Conservation (phyloP, 2,113 vertebrate species). For the Gobiocypris rarus region DNA sequence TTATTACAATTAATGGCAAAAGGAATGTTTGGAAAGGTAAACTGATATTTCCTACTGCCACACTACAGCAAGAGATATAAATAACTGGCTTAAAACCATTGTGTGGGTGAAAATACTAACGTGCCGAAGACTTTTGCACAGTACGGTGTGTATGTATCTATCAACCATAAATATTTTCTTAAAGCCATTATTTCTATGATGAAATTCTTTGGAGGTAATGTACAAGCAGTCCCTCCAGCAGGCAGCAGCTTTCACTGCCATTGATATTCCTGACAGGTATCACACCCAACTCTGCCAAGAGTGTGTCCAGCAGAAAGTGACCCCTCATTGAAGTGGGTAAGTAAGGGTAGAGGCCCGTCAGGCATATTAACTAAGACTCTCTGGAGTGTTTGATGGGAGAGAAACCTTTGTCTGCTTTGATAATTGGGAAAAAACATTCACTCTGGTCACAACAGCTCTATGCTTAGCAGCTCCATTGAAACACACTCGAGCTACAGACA, state of each 20-base stretch:
- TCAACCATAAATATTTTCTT: too few species aligned
- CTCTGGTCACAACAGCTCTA: slow-evolving; percentile 38
- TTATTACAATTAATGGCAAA: too few species aligned
- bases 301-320: slow-evolving; percentile 26
- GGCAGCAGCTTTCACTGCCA: background rate
- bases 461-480: slow-evolving; percentile 61
- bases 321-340: slow-evolving; percentile 59
- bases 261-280: background rate
- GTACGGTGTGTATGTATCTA: too few species aligned
- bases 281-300: background rate
- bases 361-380: slow-evolving; percentile 58
- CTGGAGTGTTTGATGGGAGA: slow-evolving; percentile 60
- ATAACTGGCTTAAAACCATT: too few species aligned
- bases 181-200: too few species aligned
- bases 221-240: background rate
- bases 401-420: slow-evolving; percentile 60
- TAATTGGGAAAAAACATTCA: slow-evolving; percentile 59
- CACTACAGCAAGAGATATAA: too few species aligned
- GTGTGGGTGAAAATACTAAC: too few species aligned
- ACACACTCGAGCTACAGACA: slow-evolving; percentile 21
- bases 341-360: slow-evolving; percentile 40
- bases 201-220: background rate
- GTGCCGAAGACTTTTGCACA: too few species aligned
- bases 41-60: too few species aligned
- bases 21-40: too few species aligned